Evolutionary conservation across 1,140 invertebrate species (phyloP).

Genomic region (Proales similis): DNA sequence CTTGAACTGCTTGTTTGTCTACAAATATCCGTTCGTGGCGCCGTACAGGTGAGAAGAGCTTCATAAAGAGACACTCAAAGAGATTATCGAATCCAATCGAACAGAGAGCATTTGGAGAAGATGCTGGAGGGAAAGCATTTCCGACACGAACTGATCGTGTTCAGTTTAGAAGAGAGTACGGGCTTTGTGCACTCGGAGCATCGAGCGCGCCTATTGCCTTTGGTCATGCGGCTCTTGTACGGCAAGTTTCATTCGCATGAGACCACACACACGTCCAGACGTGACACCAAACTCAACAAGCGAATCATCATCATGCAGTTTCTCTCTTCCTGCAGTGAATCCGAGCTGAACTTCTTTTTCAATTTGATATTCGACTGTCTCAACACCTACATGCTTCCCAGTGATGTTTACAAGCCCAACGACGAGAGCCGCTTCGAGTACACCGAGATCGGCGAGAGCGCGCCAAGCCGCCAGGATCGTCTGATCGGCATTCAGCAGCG

Average conservation of each 20-base stretch:
- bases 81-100: background rate
- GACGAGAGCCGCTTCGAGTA: conserved; percentile 15
- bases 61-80: background rate
- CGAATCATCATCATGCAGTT: conserved; percentile 70
- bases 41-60: conserved; percentile 61
- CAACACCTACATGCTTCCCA: conserved; percentile 56
- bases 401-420: background rate
- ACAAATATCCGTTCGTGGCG: conserved; percentile 67
- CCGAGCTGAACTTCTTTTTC: conserved; percentile 70
- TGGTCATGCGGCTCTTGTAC: conserved; percentile 76
- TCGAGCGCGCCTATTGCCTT: conserved; percentile 66
- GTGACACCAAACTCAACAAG: conserved; percentile 62
- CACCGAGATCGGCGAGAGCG: background rate
- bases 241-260: conserved; percentile 76
- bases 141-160: conserved; percentile 70
- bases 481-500: no score
- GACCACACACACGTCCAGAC: conserved; percentile 64
- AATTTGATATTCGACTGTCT: conserved; percentile 74
- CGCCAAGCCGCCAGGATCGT: no score
- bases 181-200: conserved; percentile 64
- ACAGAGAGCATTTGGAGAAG: conserved; percentile 61
- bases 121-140: conserved; percentile 78
- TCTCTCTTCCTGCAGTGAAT: conserved; percentile 67
- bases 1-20: conserved; percentile 73
- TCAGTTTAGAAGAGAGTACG: conserved; percentile 66